Evolutionary conservation across 1,140 invertebrate species (phyloP).

Genomic region (Pristionchus pacificus): DNA sequence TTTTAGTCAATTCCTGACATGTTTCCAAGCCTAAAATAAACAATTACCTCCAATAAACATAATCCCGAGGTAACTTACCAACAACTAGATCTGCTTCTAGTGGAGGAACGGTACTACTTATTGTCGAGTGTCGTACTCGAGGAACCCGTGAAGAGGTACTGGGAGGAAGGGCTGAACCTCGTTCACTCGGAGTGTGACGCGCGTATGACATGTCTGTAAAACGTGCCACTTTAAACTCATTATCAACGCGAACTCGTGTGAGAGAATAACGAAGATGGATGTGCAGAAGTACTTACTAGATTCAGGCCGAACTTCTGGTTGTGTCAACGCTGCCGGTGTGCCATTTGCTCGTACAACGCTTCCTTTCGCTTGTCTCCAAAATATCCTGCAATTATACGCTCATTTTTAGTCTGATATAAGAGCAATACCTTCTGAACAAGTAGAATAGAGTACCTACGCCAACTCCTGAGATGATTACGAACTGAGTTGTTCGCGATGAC

Average conservation of each 20-base stretch:
- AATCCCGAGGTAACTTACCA: neutral
- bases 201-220: too few species aligned
- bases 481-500: neutral
- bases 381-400: neutral
- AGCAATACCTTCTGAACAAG: neutral
- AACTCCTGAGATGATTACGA: neutral
- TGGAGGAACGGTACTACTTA: neutral
- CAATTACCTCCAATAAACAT: neutral
- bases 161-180: conserved; percentile 5
- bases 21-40: conserved; percentile 7
- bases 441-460: neutral
- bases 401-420: neutral
- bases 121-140: neutral
- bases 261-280: too few species aligned
- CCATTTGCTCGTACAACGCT: neutral
- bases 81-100: neutral
- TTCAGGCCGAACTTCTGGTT: neutral
- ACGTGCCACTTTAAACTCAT: neutral
- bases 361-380: neutral
- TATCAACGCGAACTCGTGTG: neutral
- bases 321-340: neutral
- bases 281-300: neutral
- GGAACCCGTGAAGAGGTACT: conserved; percentile 21
- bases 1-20: conserved; percentile 10
- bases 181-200: neutral